Conservation (phyloP, 2,113 vertebrate species). For the Lepidothrix coronata region DNA sequence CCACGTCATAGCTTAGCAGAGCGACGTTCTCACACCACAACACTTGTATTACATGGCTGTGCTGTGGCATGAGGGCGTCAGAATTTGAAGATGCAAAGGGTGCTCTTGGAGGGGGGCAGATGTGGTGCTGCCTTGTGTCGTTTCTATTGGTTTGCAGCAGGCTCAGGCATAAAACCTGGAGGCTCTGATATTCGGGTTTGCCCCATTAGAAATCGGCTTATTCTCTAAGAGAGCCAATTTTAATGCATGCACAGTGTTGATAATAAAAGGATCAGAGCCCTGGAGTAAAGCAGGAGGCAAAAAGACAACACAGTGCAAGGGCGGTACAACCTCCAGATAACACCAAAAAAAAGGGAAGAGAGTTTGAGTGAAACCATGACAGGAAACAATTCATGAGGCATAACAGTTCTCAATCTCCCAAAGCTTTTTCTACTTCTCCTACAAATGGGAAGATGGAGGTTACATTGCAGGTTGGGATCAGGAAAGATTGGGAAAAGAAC, state of each 20-base stretch:
- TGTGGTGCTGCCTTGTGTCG: neutral
- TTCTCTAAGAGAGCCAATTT: neutral
- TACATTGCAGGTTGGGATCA: accelerated
- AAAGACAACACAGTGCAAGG: neutral
- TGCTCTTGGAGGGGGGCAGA: neutral
- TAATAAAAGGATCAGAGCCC: neutral
- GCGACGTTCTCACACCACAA: neutral
- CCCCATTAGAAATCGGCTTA: neutral
- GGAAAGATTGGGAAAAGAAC: neutral
- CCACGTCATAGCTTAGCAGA: neutral
- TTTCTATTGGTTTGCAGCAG: neutral
- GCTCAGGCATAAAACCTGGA: neutral
- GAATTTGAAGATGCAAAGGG: neutral
- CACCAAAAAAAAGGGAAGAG: neutral
- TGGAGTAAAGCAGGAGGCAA: neutral
- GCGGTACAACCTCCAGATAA: neutral
- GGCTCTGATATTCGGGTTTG: neutral
- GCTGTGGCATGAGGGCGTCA: neutral
- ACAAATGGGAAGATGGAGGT: neutral
- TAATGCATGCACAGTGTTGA: neutral
- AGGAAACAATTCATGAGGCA: neutral
- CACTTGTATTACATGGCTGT: neutral
- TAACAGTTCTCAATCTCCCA: neutral
- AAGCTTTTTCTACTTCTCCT: neutral
- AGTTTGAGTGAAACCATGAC: neutral